Base-by-base conservation (phyloP, 2,113 vertebrate genomes). In the Sigmodon hispidus region DNA sequence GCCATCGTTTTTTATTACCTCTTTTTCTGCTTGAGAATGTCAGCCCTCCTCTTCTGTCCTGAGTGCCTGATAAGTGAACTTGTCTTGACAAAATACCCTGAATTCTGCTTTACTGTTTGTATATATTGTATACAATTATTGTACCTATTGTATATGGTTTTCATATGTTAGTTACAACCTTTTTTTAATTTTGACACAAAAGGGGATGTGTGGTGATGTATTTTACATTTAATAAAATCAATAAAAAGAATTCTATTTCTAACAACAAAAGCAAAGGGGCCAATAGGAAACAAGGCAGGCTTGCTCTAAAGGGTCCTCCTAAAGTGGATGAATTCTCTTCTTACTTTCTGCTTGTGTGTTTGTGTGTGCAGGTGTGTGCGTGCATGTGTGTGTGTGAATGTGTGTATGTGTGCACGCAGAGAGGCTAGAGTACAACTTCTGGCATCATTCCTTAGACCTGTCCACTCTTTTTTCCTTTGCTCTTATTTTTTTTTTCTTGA, bases 1-100 rank as follows among this genome's bases (percentile, higher is more conserved):
- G 91, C 29, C 16, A 31, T 89, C 77, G 22, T 96, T 96, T 94
- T 94, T 95, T 29, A 63, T 95, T 79, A 76, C 52, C 52, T 85
- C 79, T 95, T 91, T 83, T 36, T 83, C 50, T 36, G n/a, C 80
- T 57, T 72, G 75, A 96, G 80, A 87, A 90, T n/a, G 67, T 90
- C 75, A 80, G 79, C 50, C 43, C 19, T 91, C 88, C 17, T 17
- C 52, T 40, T 72, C 19, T 1, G n/a, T 95, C 59, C 61, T 88
- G 31, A 83, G 52, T 81, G 22, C 36, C 87, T 97, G 90, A 83
- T n/a, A 57, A 85, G 81, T 91, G 43, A 89, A 48, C 48, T 31
- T 72, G 45, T 70, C 22, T 89, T 89, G 73, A 91, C 48, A 91
- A 95, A 96, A 61, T 34, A 83, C 48, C 22, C 75, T 86, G 52